Base-by-base conservation (phyloP, 2,797 vertebrate genomes). In the Otolemur crassicaudatus region DNA sequence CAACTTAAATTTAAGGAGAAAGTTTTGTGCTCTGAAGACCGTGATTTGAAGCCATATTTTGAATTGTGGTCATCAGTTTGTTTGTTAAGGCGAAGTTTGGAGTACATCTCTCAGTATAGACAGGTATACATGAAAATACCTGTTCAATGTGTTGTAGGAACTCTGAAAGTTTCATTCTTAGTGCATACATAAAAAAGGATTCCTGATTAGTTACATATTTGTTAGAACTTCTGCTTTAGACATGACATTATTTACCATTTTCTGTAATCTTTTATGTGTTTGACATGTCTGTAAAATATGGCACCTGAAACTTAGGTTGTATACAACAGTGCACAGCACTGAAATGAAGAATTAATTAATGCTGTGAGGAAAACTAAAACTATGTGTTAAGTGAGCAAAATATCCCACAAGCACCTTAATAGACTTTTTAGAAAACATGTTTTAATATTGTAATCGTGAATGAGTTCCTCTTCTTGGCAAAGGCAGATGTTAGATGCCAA, bases 391-490 rank as follows among this genome's bases (percentile, higher is more conserved):
- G 17, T 92, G 53, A 94, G 6, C 40, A 93, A 90, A 93, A 72
- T 60, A 76, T 37, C 60, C 25, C 37, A 83, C 43, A 83, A 76
- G 40, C 63, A 94, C 81, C 17, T 80, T 95, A 96, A 63, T 85
- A 27, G 67, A 63, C 29, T 46, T 95, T 96, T 87, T 63, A 96
- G 79, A 29, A 76, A 94, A 90, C 6, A 8, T 49, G 19, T 81
- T 94, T 97, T 87, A 63, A 49, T 95, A 84, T 73, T 77, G 19
- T 95, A 49, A 67, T 88, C 93, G 75, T 69, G 53, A 96, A 83
- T 90, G 76, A 88, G 46, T 89, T 94, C 92, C 75, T 96, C 4
- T 96, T 92, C 83, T 92, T 80, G 73, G 27, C 31, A 95, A 90
- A 93, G 72, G 29, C 77, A 94, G 53, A 73, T 96, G 85, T 90